Percentiles rank a stretch among this genome's conserved stretches.
phyloP scores from a whole-genome alignment of 2,888 invertebrate species.

The Tryphoninae sp. region DNA sequence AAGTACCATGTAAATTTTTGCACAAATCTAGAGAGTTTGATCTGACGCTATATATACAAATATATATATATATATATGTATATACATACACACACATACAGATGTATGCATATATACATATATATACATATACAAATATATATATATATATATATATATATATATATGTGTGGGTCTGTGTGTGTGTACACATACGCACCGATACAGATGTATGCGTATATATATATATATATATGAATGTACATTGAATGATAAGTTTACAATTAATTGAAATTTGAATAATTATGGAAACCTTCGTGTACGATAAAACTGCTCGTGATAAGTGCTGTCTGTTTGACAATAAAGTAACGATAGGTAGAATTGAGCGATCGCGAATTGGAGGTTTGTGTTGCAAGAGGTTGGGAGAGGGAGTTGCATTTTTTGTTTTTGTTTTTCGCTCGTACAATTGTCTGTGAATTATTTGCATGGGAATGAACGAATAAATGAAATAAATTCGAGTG shows the following conservation, averaged over 20 bases:
- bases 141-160: too few relatives aligned
- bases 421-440: background rate
- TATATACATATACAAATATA: too few relatives aligned
- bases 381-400: slow-evolving; percentile 15
- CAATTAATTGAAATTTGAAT: slow-evolving; percentile 48
- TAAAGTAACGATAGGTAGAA: slow-evolving; percentile 71
- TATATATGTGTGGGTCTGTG: background rate
- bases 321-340: slow-evolving; percentile 81
- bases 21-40: slow-evolving; percentile 77
- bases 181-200: too few relatives aligned
- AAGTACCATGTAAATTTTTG: slow-evolving; percentile 78
- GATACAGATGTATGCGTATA: too few relatives aligned
- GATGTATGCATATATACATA: too few relatives aligned
- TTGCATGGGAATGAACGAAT: slow-evolving; percentile 11
- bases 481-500: slow-evolving; percentile 51
- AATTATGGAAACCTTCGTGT: slow-evolving; percentile 55
- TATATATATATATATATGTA: background rate
- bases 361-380: slow-evolving; percentile 47
- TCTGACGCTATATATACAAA: slow-evolving; percentile 59
- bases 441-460: background rate
- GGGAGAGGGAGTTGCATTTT: background rate
- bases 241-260: slow-evolving; percentile 38
- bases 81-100: background rate
- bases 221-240: background rate
- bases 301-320: slow-evolving; percentile 65